Percentiles rank a stretch among this genome's conserved stretches.
Evolutionary conservation across 2,113 vertebrate species (phyloP).

Genomic region (Cranoglanis bouderius): DNA sequence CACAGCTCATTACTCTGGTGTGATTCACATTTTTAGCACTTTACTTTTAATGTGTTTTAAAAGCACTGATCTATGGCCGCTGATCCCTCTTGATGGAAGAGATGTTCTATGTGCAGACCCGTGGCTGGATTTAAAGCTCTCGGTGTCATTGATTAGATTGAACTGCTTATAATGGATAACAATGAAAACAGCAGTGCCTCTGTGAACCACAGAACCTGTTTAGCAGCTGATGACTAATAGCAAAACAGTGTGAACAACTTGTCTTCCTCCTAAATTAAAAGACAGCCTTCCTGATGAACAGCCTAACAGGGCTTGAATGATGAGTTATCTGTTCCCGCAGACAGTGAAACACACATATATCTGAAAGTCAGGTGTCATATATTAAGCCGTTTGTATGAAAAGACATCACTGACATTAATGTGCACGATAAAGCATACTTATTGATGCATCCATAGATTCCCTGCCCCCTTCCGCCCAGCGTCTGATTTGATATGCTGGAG

Average conservation of each 20-base stretch:
- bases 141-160: conserved; percentile 40
- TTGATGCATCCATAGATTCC: conserved; percentile 25
- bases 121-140: conserved; percentile 36
- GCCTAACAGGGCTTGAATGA: conserved; percentile 45
- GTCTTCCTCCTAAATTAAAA: conserved; percentile 48
- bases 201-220: conserved; percentile 48
- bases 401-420: conserved; percentile 45
- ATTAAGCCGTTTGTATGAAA: conserved; percentile 45
- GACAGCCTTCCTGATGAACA: conserved; percentile 43
- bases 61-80: conserved; percentile 16
- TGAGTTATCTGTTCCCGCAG: conserved; percentile 17
- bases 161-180: conserved; percentile 48
- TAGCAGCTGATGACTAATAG: conserved; percentile 50
- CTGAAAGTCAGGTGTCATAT: conserved; percentile 51
- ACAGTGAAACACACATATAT: conserved; percentile 41
- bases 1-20: neutral
- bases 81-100: conserved; percentile 32
- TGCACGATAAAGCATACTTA: conserved; percentile 50
- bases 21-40: neutral
- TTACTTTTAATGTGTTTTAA: conserved; percentile 13
- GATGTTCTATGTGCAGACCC: conserved; percentile 36
- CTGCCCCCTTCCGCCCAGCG: neutral
- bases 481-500: conserved; percentile 24
- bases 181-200: conserved; percentile 44
- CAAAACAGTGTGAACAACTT: conserved; percentile 27